Conservation (phyloP, 2,797 vertebrate species). For the Scarus forsteni region DNA sequence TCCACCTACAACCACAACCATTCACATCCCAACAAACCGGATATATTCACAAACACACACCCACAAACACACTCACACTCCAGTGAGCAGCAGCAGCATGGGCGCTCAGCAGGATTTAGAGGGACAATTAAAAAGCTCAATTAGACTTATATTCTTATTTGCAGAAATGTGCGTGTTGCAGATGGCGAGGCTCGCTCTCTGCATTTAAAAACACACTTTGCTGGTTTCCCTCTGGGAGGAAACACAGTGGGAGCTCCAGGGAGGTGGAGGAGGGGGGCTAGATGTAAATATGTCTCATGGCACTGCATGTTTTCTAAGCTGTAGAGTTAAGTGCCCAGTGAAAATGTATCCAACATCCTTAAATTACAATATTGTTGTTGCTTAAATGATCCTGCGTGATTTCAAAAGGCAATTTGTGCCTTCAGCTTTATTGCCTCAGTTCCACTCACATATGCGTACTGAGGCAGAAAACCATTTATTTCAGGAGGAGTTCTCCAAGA, state of each 20-base stretch:
- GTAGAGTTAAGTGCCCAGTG: constrained; percentile 61
- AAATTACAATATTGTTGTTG: constrained; percentile 39
- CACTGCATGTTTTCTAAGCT: constrained; percentile 36
- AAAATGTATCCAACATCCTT: constrained; percentile 50
- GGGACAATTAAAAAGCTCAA: constrained; percentile 81
- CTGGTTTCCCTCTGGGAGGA: constrained; percentile 56
- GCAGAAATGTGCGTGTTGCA: constrained; percentile 67
- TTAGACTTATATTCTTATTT: constrained; percentile 75
- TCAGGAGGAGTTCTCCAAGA: too few relatives aligned
- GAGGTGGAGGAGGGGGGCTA: constrained; percentile 33
- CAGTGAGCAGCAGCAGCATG: constrained; percentile 71
- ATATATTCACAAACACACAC: constrained; percentile 26
- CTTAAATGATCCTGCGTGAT: constrained; percentile 28
- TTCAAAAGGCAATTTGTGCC: constrained; percentile 41
- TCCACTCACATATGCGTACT: too few relatives aligned
- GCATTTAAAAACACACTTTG: constrained; percentile 64
- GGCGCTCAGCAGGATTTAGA: constrained; percentile 76
- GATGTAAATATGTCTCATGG: constrained; percentile 69
- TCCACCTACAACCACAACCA: constrained; percentile 33
- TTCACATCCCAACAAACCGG: constrained; percentile 53
- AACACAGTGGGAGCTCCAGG: constrained; percentile 36
- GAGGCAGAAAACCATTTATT: too few relatives aligned
- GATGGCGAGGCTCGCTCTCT: constrained; percentile 66
- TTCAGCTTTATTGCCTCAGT: constrained; percentile 9
- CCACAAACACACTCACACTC: constrained; percentile 30